Base-by-base conservation (phyloP, 1,140 invertebrate species). In the Saxidomus purpurata region DNA sequence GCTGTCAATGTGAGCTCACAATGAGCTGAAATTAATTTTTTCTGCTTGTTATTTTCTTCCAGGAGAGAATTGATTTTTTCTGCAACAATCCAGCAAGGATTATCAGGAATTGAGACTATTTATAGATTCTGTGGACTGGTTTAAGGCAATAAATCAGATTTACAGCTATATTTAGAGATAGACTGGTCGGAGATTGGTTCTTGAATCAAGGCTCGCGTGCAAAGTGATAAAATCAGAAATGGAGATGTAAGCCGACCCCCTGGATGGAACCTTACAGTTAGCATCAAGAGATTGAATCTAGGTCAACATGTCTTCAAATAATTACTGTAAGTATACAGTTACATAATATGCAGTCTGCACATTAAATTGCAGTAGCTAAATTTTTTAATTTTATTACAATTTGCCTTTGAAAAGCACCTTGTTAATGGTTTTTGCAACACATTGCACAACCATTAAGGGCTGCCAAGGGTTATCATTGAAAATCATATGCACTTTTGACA, bases 271-370 rank as follows among this genome's bases (percentile, higher is more conserved):
- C 31, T 15, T 28, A 11, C 6, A 67, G 19, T 67, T 67, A 67
- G 17, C 28, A 67, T 67, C 3, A 22, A 40, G 11, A 38, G 36
- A 38, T 71, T 71, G 2, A 28, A 71, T 38, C 3, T 15, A 13
- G 4, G 31, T 55, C 76, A 38, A 52, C 36, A 82, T 82, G 80
- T 82, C 80, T 43, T 82, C 80, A 38, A 82, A 82, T 31, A 82
- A 82, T 82, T 82, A 82, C 59, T 82, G 80, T 82, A 82, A 82
- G 80, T 82, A 31, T 71, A 19, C n/a, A n/a, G n/a, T n/a, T 59
- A 59, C 22, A 59, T 59, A n/a, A 9, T 25, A 59, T 59, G 17
- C 55, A 19, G n/a, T n/a, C n/a, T n/a, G n/a, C n/a, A n/a, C n/a
- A n/a, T n/a, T n/a, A n/a, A n/a, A n/a, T n/a, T n/a, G n/a, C n/a